Base-by-base conservation (phyloP, 92 coral and sea anemone genomes). In the Umimayanthus chanpuru region DNA sequence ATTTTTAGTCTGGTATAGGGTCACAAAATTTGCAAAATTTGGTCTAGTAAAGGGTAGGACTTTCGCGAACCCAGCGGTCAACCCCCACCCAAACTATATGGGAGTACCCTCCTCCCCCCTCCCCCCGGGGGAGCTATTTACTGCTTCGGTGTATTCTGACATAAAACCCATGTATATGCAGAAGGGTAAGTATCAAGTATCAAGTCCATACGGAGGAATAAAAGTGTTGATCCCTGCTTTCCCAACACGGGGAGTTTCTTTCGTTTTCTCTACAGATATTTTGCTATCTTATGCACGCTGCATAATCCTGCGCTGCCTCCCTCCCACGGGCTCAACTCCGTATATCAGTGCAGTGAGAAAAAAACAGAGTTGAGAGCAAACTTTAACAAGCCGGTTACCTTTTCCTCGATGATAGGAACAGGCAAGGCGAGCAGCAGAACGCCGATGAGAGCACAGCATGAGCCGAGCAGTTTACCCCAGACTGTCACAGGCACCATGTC, bases 371-470 rank as follows among this genome's bases (percentile, higher is more conserved):
- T 56, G 66, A 56, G 9, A 56, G 66, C 0, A 53, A 53, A 3
- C 66, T 2, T 15, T 3, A 5, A 56, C 16, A 47, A 8, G 8
- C 11, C 53, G 58, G 20, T 15, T 90, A 95, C 98, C 98, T 91
- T 92, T 75, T 91, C 92, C 70, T 95, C 96, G 38, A 95, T 95
- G 89, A 95, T 95, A 6, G 98, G 98, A 5, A 95, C 96, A 21
- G 98, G 98, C 47, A 95, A 75, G n/a, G 98, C 92, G 47, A 95
- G 88, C 68, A 95, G 87, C 40, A 95, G 82, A 7, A 95, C 96
- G 4, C 98, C 98, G 30, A 92, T 91, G 83, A 95, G 72, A 38
- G 96, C 93, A 77, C 98, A 95, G 23, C 81, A 90, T 5, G 94
- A 90, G 0, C 98, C 98, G 12, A 95, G 77, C 75, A 95, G 76